Base-by-base conservation (phyloP, 2,797 vertebrate genomes). In the Falco berigora region DNA sequence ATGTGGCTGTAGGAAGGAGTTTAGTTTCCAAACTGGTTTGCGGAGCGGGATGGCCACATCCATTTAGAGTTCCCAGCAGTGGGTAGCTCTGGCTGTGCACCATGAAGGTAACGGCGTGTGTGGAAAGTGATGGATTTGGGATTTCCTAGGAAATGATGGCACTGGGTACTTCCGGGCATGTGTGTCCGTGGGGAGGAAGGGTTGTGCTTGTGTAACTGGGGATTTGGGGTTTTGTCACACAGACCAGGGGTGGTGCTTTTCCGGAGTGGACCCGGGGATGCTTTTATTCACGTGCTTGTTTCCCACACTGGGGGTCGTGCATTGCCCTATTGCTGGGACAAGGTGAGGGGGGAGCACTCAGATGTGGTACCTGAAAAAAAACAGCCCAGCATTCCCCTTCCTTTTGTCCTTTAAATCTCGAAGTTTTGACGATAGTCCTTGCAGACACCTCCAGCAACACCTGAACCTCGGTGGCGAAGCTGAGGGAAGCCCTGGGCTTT, bases 31-130 rank as follows among this genome's bases (percentile, higher is more conserved):
- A 17, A 8, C 22, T 5, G 15, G n/a, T 16, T 12, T 38, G 72
- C 32, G 59, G 58, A 58, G 74, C 6, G 4, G 69, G 44, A 46
- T 8, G 44, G 49, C 5, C 16, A 1, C 0, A 0, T 13, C 5
- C 53, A 2, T n/a, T 63, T 50, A 1, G 0, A 2, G 7, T 19
- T 83, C 14, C 63, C 13, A 3, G 11, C 22, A 12, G 47, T 12
- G 56, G 64, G 71, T 7, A 12, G 50, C 42, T 56, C 72, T 78
- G 84, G 46, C 23, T 5, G 3, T n/a, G 71, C 61, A 1, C 36
- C 19, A 0, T 4, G 1, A 16, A 20, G 62, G 47, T 17, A 40
- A 8, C 18, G 20, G 2, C 42, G 1, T 3, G 1, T 1, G 20
- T 52, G 83, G 68, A 6, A 30, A 58, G 12, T 1, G 56, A 11